Conservation (phyloP, 2,113 vertebrate genomes). For the Tamias sibiricus region DNA sequence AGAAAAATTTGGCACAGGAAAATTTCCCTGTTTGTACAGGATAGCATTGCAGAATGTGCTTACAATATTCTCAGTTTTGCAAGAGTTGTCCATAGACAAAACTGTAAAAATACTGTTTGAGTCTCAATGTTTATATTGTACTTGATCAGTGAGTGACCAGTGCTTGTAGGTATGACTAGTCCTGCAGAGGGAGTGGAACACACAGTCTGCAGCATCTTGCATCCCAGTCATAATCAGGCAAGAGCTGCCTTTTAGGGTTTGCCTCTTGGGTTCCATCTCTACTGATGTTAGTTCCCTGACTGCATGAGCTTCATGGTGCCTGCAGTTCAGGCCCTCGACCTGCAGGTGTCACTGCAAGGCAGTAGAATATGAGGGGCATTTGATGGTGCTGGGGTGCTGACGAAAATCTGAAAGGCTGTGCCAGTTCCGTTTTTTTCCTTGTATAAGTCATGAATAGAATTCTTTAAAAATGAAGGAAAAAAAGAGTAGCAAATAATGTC, state of each 20-base stretch:
- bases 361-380: not conserved
- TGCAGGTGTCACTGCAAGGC: conserved; percentile 59
- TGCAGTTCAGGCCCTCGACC: not conserved
- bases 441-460: not conserved
- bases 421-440: not conserved
- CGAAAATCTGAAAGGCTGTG: not conserved
- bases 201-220: not conserved
- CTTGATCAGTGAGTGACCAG: not conserved
- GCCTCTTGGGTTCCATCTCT: not conserved
- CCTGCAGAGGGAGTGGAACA: not conserved
- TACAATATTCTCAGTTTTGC: not conserved
- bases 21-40: not conserved
- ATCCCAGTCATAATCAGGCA: not conserved
- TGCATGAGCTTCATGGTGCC: not conserved
- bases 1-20: not conserved
- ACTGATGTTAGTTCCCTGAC: not conserved
- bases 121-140: not conserved
- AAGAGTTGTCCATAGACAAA: not conserved
- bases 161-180: not conserved
- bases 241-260: not conserved
- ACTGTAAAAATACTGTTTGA: not conserved
- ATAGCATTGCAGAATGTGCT: not conserved
- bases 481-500: not conserved
- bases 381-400: not conserved
- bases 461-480: not conserved